Evolutionary conservation across 1,140 invertebrate species (phyloP), one percentile per base, ranked within the genome.

Genomic region (Ceratina calcarata): DNA sequence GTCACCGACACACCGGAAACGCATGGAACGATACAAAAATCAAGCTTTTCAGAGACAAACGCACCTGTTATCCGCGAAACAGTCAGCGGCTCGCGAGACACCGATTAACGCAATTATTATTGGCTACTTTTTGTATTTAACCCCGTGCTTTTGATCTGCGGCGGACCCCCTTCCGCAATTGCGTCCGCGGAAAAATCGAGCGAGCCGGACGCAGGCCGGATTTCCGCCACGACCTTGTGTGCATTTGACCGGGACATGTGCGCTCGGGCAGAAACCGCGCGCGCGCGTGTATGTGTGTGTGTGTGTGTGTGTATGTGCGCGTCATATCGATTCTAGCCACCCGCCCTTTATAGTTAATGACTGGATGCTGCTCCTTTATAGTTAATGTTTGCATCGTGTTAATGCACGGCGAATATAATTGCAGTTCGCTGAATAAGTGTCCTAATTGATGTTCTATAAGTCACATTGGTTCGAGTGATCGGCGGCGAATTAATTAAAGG

Each of bases 41-140:
- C 77, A 49, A 58, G 58, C 75, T 71, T 71, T 78, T 66, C 77
- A 53, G 51, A 55, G 60, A 61, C 57, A 49, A 66, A 51, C 58
- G 20, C 64, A 57, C 68, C 71, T 67, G 74, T 66, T 72, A 69
- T 64, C 45, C 70, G 55, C 37, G 70, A 24, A 18, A 55, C 60
- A 69, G 72, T 61, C 57, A 53, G 69, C 76, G 67, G 85, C 85
- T 89, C 89, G 89, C 37, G 37, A 45, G 37, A 85, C 58, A 89
- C 89, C 37, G 91, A 92, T 92, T 92, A 92, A 90, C 87, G 86
- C 83, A 91, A 92, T 91, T 91, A 89, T 91, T 90, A 92, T 90
- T 88, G 86, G 84, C 32, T 77, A 77, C 70, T 86, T 78, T 70
- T 76, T 89, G 89, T 90, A 90, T 91, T 88, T 90, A 85, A 82